A percentile compares a stretch with the other conserved stretches of the same genome.
Conservation (phyloP, 2,113 vertebrate genomes). For the Daphoenositta chrysoptera region DNA sequence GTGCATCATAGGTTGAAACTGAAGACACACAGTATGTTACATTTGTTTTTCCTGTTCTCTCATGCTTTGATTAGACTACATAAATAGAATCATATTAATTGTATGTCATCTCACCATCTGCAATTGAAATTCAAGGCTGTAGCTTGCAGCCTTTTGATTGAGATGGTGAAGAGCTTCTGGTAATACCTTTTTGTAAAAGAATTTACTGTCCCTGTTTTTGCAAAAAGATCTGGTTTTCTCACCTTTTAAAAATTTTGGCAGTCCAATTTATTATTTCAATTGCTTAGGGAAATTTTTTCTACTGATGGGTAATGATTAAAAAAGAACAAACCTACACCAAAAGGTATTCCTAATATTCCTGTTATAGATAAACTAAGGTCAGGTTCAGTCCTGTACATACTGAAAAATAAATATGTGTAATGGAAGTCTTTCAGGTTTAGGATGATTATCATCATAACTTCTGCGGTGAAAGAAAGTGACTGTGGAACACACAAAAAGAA, state of each 20-base stretch:
- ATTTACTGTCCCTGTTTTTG: background rate
- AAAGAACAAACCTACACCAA: background rate
- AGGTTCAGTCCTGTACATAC: background rate
- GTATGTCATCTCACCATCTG: background rate
- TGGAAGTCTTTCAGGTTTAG: background rate
- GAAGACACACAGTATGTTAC: background rate
- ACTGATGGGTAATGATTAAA: background rate
- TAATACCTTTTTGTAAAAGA: background rate
- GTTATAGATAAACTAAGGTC: background rate
- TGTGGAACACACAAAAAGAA: background rate
- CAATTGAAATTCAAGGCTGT: slow-evolving; percentile 3
- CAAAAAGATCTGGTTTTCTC: background rate
- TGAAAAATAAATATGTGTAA: background rate
- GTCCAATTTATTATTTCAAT: background rate
- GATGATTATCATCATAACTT: background rate
- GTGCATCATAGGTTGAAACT: background rate
- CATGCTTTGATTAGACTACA: slow-evolving; percentile 1
- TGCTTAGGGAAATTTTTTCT: background rate
- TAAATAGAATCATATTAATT: slow-evolving; percentile 22
- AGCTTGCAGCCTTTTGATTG: background rate
- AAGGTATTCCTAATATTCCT: background rate
- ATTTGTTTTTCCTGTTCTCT: background rate
- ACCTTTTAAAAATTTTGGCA: background rate
- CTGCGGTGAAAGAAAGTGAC: background rate
- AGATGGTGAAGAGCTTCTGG: background rate